Conservation (phyloP, 2,888 invertebrate genomes). For the Athalia rosae region DNA sequence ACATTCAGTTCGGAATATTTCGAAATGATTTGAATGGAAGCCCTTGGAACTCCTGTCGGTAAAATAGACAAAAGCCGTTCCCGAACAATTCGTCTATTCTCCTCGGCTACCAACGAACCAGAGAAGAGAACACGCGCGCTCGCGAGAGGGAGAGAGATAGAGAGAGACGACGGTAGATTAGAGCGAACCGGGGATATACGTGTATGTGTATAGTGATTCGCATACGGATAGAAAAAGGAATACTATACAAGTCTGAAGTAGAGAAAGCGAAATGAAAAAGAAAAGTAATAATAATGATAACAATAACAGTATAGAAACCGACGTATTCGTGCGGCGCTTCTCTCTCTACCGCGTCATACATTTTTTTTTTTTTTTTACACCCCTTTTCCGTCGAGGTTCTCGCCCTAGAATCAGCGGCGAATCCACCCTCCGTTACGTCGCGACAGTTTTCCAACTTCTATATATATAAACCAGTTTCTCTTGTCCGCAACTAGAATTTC, state of each 20-base stretch:
- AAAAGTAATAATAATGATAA: no score
- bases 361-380: no score
- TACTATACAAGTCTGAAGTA: no score
- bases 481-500: slow-evolving; percentile 40
- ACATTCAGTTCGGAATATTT: slow-evolving; percentile 68
- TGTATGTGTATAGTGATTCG: no score
- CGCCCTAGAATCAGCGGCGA: neutral
- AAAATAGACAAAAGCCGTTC: slow-evolving; percentile 70
- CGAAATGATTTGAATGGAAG: slow-evolving; percentile 65
- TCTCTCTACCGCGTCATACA: slow-evolving; percentile 5
- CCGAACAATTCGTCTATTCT: slow-evolving; percentile 45
- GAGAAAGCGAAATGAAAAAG: neutral
- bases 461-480: slow-evolving; percentile 64
- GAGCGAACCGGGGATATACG: no score
- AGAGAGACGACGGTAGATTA: neutral
- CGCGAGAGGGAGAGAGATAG: slow-evolving; percentile 51
- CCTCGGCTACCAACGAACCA: slow-evolving; percentile 48
- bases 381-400: no score
- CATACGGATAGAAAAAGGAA: neutral
- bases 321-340: slow-evolving; percentile 38
- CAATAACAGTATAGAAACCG: neutral
- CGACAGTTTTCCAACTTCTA: slow-evolving; percentile 65
- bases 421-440: slow-evolving; percentile 50
- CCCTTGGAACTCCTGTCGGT: slow-evolving; percentile 68
- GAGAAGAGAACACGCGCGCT: slow-evolving; percentile 51